phyloP scores from a whole-genome alignment of 2,113 vertebrate species.

The Morone saxatilis region DNA sequence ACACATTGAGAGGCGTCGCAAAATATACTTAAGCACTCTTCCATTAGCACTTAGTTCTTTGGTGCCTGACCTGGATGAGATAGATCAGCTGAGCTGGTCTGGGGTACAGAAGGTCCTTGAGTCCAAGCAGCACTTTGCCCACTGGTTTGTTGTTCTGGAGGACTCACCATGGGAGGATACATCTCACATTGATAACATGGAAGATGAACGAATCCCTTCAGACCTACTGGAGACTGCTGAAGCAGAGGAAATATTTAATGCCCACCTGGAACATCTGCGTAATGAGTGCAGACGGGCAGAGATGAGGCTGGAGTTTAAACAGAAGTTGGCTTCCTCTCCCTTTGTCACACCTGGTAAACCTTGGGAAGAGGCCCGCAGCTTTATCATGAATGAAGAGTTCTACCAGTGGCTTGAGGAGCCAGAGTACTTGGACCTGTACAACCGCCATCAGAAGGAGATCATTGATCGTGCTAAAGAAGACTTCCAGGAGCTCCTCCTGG shows the following conservation, averaged over 20 bases:
- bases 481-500: constrained; percentile 95
- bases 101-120: constrained; percentile 93
- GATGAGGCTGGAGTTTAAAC: constrained; percentile 92
- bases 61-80: constrained; percentile 93
- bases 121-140: constrained; percentile 91
- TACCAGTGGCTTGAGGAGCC: constrained; percentile 96
- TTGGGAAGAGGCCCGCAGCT: constrained; percentile 97
- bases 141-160: constrained; percentile 96
- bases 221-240: constrained; percentile 92
- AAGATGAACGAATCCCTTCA: constrained; percentile 93
- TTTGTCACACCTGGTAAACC: constrained; percentile 97
- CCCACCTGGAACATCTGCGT: constrained; percentile 92
- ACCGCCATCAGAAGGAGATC: constrained; percentile 95
- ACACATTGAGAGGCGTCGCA: constrained; percentile 92
- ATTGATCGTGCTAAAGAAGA: constrained; percentile 97
- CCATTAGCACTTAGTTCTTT: constrained; percentile 92
- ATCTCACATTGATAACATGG: constrained; percentile 90
- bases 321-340: constrained; percentile 90
- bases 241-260: constrained; percentile 90
- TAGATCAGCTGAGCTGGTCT: constrained; percentile 91
- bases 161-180: constrained; percentile 96
- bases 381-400: constrained; percentile 98
- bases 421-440: constrained; percentile 94
- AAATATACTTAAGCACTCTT: constrained; percentile 89
- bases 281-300: constrained; percentile 91